phyloP scores from a whole-genome alignment of 2,797 vertebrate species.

The Cossypha niveicapilla region DNA sequence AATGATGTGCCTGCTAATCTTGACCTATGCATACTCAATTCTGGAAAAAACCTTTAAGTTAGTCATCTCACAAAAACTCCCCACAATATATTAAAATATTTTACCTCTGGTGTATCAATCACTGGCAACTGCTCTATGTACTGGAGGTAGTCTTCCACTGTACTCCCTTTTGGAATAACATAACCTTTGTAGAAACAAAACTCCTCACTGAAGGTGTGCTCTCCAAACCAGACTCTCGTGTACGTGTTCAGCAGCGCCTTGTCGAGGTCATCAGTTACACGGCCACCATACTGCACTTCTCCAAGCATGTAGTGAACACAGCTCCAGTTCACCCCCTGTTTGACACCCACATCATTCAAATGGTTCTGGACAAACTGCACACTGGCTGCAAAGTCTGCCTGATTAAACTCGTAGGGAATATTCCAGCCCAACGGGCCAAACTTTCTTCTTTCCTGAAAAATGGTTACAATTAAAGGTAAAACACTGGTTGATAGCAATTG shows the following conservation, averaged over 20 bases:
- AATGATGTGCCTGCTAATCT: neutral
- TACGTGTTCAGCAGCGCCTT: slow-evolving; percentile 83
- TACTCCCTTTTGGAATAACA: slow-evolving; percentile 74
- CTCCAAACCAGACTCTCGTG: slow-evolving; percentile 82
- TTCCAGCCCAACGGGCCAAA: slow-evolving; percentile 87
- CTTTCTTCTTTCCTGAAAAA: slow-evolving; percentile 82
- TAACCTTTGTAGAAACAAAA: slow-evolving; percentile 85
- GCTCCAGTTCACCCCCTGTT: slow-evolving; percentile 80
- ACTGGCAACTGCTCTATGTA: slow-evolving; percentile 80
- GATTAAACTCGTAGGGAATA: slow-evolving; percentile 88
- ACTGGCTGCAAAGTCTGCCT: slow-evolving; percentile 84
- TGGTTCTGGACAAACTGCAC: slow-evolving; percentile 87
- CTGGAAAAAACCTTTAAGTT: neutral
- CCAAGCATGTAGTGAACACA: slow-evolving; percentile 85
- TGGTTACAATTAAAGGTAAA: neutral
- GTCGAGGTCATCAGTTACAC: slow-evolving; percentile 84
- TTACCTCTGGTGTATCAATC: slow-evolving; percentile 81
- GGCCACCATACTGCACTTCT: slow-evolving; percentile 83
- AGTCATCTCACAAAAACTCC: neutral
- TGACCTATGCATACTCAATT: neutral
- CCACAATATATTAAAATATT: neutral
- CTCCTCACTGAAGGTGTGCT: slow-evolving; percentile 76
- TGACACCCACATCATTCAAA: slow-evolving; percentile 76
- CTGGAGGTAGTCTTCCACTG: slow-evolving; percentile 77
- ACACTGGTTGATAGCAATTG: neutral